Evolutionary conservation across 2,113 vertebrate species (phyloP).

Genomic region (Xenus cinereus): DNA sequence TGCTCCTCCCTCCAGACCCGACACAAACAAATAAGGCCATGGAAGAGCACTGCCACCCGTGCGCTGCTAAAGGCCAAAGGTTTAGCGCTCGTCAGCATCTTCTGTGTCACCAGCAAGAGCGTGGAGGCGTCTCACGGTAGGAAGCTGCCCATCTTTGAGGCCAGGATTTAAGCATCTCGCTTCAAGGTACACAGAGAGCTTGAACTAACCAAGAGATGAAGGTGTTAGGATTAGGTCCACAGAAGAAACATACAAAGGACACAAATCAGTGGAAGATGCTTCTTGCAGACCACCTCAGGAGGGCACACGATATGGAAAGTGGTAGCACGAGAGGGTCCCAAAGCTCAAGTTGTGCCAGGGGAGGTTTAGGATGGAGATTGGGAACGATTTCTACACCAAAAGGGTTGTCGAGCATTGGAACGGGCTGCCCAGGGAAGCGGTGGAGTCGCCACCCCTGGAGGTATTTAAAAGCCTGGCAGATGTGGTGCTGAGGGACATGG

Average conservation of each 20-base stretch:
- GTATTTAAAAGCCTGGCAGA: too few species aligned
- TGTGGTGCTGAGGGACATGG: too few species aligned
- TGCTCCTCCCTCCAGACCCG: slow-evolving; percentile 18
- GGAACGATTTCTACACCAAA: too few species aligned
- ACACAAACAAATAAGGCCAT: background rate
- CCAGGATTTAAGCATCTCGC: background rate
- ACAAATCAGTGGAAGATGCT: background rate
- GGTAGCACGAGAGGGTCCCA: background rate
- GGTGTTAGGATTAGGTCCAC: background rate
- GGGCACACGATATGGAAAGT: rapidly evolving
- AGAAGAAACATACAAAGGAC: background rate
- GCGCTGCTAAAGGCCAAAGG: background rate
- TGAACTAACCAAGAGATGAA: background rate
- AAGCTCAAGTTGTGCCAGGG: too few species aligned
- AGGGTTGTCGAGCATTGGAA: too few species aligned
- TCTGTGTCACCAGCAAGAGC: background rate
- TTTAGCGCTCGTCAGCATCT: background rate
- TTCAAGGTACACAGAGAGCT: background rate
- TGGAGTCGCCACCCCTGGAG: too few species aligned
- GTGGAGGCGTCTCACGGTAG: rapidly evolving
- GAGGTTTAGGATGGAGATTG: too few species aligned
- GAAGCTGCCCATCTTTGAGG: background rate
- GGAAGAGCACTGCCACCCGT: background rate
- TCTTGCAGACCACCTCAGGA: rapidly evolving
- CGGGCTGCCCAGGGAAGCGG: too few species aligned